Evolutionary conservation across 1,140 invertebrate species (phyloP).

Genomic region (Ylistrum balloti): DNA sequence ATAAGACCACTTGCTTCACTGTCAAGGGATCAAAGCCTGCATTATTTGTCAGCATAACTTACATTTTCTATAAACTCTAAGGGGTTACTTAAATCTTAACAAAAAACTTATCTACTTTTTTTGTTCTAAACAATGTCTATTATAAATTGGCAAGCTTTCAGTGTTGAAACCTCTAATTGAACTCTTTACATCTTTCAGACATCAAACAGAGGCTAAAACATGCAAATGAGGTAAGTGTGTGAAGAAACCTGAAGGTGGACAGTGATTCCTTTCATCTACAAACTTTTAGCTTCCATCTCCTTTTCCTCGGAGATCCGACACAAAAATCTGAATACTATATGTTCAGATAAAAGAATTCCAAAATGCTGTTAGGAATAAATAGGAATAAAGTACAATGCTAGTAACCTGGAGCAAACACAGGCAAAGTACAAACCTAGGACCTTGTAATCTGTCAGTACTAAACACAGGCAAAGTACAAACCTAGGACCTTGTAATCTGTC

Average conservation of each 20-base stretch:
- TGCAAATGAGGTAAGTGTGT: background rate
- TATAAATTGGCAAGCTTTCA: background rate
- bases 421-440: background rate
- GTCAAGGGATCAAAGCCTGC: background rate
- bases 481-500: too few relatives aligned
- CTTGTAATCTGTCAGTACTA: background rate
- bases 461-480: too few relatives aligned
- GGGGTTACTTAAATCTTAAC: background rate
- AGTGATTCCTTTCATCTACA: background rate
- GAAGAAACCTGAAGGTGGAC: background rate
- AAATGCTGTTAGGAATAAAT: background rate
- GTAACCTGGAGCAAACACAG: too few relatives aligned
- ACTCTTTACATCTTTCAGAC: background rate
- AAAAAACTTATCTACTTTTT: background rate
- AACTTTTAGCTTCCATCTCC: too few relatives aligned
- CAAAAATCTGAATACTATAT: background rate
- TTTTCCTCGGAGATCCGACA: background rate
- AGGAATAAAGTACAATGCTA: background rate
- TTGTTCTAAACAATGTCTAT: background rate
- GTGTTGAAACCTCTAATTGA: conserved; percentile 18
- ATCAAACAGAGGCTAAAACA: conserved; percentile 16
- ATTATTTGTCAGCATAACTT: conserved; percentile 2
- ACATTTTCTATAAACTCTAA: background rate
- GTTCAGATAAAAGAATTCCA: background rate
- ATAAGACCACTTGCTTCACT: background rate